Evolutionary conservation across 2,888 invertebrate species (phyloP).

Genomic region (Pachydiplax longipennis): DNA sequence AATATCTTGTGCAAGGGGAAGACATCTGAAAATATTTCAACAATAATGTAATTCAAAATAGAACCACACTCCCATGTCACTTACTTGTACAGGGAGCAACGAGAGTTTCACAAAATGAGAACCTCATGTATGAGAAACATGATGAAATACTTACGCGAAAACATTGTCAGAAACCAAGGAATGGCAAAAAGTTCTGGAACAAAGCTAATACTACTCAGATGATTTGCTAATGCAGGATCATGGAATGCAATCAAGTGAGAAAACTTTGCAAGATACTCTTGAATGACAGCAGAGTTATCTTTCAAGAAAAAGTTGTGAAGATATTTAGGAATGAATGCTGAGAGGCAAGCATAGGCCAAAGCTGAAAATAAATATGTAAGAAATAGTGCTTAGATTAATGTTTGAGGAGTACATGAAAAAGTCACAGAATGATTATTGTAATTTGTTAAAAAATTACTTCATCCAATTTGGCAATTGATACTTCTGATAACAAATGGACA

Average conservation of each 20-base stretch:
- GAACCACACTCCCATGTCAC: neutral
- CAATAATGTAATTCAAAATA: neutral
- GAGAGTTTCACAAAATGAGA: neutral
- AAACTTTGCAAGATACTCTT: conserved; percentile 97
- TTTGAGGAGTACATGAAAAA: neutral
- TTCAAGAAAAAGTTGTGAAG: conserved; percentile 96
- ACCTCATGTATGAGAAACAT: neutral
- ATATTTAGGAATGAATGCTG: conserved; percentile 94
- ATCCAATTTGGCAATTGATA: too few relatives aligned
- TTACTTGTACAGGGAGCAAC: neutral
- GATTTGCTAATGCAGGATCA: conserved; percentile 90
- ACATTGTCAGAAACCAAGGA: conserved; percentile 99
- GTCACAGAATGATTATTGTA: neutral
- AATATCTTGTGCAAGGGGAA: conserved; percentile 98
- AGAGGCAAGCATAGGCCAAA: conserved; percentile 93
- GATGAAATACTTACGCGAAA: conserved; percentile 82
- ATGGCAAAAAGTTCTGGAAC: conserved; percentile 95
- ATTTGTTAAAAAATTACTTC: too few relatives aligned
- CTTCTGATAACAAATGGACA: too few relatives aligned
- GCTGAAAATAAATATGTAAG: conserved; percentile 67
- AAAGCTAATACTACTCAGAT: conserved; percentile 90
- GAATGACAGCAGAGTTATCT: conserved; percentile 95
- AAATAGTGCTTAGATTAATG: conserved; percentile 31
- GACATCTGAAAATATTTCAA: conserved; percentile 75
- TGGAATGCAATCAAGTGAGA: conserved; percentile 95